Conservation (phyloP, 2,888 invertebrate species). For the Alsophila aescularia region DNA sequence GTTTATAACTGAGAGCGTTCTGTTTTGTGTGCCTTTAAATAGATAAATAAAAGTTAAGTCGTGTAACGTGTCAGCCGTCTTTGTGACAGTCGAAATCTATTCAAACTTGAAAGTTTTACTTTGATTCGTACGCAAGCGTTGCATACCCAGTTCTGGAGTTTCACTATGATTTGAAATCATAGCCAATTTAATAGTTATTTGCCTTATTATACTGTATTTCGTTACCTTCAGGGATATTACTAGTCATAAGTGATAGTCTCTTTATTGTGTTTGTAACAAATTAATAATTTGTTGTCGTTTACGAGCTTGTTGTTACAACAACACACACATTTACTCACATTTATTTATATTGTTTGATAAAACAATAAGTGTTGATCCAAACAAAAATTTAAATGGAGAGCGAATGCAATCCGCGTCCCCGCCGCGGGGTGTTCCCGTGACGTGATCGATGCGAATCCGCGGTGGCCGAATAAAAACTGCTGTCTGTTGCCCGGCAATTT, state of each 20-base stretch:
- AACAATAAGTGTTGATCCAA: slow-evolving; percentile 34
- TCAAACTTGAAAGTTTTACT: slow-evolving; percentile 41
- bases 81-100: slow-evolving; percentile 35
- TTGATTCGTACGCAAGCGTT: slow-evolving; percentile 33
- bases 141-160: slow-evolving; percentile 30
- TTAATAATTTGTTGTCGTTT: background rate
- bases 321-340: background rate
- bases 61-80: slow-evolving; percentile 26
- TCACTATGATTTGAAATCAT: slow-evolving; percentile 19
- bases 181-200: background rate
- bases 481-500: slow-evolving; percentile 51
- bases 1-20: too few relatives aligned
- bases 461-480: slow-evolving; percentile 49
- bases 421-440: slow-evolving; percentile 41
- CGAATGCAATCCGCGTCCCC: slow-evolving; percentile 46
- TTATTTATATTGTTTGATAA: slow-evolving; percentile 3
- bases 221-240: too few relatives aligned
- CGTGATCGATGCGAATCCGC: slow-evolving; percentile 50
- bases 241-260: too few relatives aligned
- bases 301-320: background rate
- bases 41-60: slow-evolving; percentile 21
- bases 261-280: too few relatives aligned
- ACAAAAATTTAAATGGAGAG: slow-evolving; percentile 38
- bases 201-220: background rate
- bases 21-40: too few relatives aligned